Evolutionary conservation across 2,797 vertebrate genomes (phyloP).

Genomic region (Hoplostethus mediterraneus): DNA sequence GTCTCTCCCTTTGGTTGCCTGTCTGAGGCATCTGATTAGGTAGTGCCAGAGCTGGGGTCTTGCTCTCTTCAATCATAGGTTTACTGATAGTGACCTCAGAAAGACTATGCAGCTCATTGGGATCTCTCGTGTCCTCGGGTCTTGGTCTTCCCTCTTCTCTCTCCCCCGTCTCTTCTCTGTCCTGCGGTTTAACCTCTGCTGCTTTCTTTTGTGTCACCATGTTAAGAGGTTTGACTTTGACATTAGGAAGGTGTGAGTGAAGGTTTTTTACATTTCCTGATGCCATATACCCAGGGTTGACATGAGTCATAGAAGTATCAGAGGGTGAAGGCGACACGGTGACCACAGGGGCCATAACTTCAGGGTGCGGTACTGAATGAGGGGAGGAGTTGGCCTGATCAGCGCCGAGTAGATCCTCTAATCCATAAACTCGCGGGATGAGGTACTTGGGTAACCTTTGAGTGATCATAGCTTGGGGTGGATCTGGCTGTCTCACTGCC

Average conservation of each 20-base stretch:
- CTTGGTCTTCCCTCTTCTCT: slow-evolving; percentile 8
- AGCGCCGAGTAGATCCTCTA: slow-evolving; percentile 14
- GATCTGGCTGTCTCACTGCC: background rate
- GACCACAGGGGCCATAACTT: slow-evolving; percentile 12
- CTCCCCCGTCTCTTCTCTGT: slow-evolving; percentile 4
- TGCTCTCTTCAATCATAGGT: slow-evolving; percentile 21
- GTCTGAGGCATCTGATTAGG: slow-evolving; percentile 20
- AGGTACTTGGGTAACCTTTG: slow-evolving; percentile 44
- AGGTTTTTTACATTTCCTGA: slow-evolving; percentile 1
- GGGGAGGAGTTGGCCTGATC: slow-evolving; percentile 12
- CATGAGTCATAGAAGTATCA: slow-evolving; percentile 7
- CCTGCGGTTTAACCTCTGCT: slow-evolving; percentile 2
- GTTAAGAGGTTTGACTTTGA: background rate
- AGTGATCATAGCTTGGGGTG: background rate
- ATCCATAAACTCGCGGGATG: slow-evolving; percentile 59
- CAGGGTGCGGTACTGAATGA: slow-evolving; percentile 11
- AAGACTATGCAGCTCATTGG: background rate
- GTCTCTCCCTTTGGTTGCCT: slow-evolving; percentile 35
- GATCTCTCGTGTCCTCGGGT: slow-evolving; percentile 8
- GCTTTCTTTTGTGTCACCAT: slow-evolving; percentile 1
- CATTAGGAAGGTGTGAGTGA: background rate
- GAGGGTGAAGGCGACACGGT: background rate
- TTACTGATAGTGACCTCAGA: slow-evolving; percentile 15
- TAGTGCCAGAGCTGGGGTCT: background rate
- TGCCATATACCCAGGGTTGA: background rate